Evolutionary conservation across 2,797 vertebrate species (phyloP).

Genomic region (Mus spretus): DNA sequence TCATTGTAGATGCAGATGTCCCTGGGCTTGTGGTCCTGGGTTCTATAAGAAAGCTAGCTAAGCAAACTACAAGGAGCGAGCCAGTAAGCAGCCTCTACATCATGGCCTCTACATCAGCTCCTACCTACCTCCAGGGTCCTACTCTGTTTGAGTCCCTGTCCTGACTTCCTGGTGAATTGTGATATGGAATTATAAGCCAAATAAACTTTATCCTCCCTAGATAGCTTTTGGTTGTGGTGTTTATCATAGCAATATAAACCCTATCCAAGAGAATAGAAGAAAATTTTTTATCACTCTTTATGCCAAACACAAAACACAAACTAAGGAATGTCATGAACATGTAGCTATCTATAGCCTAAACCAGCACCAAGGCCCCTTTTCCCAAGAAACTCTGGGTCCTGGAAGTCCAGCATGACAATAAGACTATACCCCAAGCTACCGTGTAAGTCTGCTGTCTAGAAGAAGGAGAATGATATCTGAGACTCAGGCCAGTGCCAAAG

Average conservation of each 20-base stretch:
- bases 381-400: background rate
- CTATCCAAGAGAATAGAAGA: background rate
- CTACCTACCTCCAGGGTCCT: background rate
- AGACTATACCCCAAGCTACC: background rate
- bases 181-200: background rate
- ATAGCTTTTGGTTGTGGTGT: background rate
- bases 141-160: background rate
- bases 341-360: background rate
- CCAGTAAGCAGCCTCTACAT: background rate
- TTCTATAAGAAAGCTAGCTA: background rate
- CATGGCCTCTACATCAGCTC: background rate
- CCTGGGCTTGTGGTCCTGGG: background rate
- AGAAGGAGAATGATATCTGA: conserved; percentile 30
- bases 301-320: background rate
- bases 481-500: background rate
- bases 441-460: background rate
- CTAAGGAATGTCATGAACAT: background rate
- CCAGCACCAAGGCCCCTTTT: background rate
- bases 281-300: background rate
- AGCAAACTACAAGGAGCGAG: background rate
- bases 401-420: background rate
- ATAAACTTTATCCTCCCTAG: background rate
- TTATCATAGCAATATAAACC: background rate
- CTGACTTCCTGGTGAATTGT: background rate
- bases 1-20: background rate